Evolutionary conservation across 2,888 invertebrate species (phyloP).

Genomic region (Andrena chrysosceles): DNA sequence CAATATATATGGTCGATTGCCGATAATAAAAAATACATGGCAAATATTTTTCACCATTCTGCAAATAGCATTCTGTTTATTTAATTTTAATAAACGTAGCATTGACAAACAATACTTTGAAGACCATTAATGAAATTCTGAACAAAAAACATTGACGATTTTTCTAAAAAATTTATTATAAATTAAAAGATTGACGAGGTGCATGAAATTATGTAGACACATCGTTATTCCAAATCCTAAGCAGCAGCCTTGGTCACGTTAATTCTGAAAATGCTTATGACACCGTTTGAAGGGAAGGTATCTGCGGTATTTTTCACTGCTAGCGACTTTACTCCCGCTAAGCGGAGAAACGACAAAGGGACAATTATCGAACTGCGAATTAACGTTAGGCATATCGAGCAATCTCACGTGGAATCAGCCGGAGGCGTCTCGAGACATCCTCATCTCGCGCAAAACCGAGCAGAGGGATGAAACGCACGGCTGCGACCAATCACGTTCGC

Average conservation of each 20-base stretch:
- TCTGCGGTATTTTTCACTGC: slow-evolving; percentile 13
- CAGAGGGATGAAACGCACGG: slow-evolving; percentile 69
- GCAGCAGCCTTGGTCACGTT: not conserved
- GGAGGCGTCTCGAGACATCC: slow-evolving; percentile 65
- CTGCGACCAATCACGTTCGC: slow-evolving; percentile 77
- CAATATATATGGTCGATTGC: too few relatives aligned
- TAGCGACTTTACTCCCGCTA: not conserved
- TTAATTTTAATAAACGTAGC: not conserved
- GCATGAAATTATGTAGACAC: too few relatives aligned
- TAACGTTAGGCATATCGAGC: slow-evolving; percentile 65
- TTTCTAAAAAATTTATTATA: too few relatives aligned
- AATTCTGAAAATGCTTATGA: not conserved
- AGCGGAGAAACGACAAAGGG: slow-evolving; percentile 49
- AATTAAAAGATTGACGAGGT: too few relatives aligned
- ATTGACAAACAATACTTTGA: not conserved
- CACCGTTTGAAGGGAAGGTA: not conserved
- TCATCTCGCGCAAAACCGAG: slow-evolving; percentile 62
- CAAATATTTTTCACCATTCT: too few relatives aligned
- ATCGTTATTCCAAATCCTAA: not conserved
- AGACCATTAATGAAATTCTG: too few relatives aligned
- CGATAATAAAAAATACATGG: too few relatives aligned
- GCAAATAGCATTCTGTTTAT: not conserved
- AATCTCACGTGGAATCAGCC: slow-evolving; percentile 63
- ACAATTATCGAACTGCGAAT: slow-evolving; percentile 63
- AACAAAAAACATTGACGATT: too few relatives aligned